These are phyloP conservation scores for Oreocharis arfaki DNA, from an alignment of 2,113 vertebrate species.

Conservation along the genomic window DNA sequence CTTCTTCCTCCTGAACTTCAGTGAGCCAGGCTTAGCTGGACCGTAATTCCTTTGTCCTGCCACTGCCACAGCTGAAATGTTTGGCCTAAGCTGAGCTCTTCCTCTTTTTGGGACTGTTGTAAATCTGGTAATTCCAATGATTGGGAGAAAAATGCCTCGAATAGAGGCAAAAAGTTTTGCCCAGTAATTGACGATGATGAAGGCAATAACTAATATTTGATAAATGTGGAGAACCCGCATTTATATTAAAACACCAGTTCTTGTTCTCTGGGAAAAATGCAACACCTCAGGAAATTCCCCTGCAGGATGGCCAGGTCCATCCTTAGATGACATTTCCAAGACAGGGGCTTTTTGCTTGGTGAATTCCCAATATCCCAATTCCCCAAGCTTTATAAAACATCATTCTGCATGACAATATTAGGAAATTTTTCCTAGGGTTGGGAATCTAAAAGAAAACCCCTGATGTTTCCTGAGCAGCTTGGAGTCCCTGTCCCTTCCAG, in stretches of 20 bases:
- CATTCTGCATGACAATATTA: not conserved
- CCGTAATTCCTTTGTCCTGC: constrained; percentile 15
- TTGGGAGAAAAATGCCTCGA: constrained; percentile 40
- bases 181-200: not conserved
- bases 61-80: constrained; percentile 19
- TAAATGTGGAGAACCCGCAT: accelerated
- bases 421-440: not conserved
- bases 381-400: not conserved
- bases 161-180: not conserved
- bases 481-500: not conserved
- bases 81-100: constrained; percentile 39
- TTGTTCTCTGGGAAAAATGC: constrained; percentile 29
- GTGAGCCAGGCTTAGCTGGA: not conserved
- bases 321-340: not conserved
- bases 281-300: not conserved
- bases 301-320: not conserved
- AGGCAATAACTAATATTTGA: not conserved
- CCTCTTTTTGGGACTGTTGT: constrained; percentile 50
- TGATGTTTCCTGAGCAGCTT: not conserved
- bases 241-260: constrained; percentile 2
- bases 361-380: not conserved
- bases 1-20: constrained; percentile 21
- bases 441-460: not conserved
- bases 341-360: not conserved
- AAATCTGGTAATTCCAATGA: constrained; percentile 16